These are phyloP conservation scores for Oxygymnocypris stewartii DNA, from an alignment of 2,113 vertebrate genomes.

Conservation along the genomic window DNA sequence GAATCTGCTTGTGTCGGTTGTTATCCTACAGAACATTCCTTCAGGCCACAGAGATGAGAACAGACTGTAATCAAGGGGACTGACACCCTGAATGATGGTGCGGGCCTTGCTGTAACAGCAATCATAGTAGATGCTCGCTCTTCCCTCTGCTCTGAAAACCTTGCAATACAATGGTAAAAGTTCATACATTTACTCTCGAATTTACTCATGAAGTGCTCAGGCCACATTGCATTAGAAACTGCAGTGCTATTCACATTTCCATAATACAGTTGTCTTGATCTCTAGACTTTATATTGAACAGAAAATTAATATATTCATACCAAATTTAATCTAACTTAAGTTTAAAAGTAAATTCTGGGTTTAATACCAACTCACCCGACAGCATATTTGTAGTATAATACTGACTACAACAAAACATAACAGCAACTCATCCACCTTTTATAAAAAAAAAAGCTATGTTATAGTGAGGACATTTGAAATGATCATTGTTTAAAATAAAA, in stretches of 20 bases:
- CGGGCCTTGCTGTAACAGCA: slow-evolving; percentile 21
- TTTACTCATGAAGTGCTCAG: neutral
- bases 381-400: neutral
- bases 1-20: slow-evolving; percentile 2
- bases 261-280: slow-evolving; percentile 11
- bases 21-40: neutral
- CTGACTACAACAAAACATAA: neutral
- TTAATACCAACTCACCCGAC: neutral
- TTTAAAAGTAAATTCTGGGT: neutral
- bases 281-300: neutral
- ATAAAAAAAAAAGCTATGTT: neutral
- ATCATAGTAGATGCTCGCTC: neutral
- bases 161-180: neutral
- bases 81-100: slow-evolving; percentile 27
- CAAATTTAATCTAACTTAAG: neutral
- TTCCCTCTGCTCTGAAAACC: neutral
- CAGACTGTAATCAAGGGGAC: slow-evolving; percentile 24
- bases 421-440: neutral
- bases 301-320: neutral
- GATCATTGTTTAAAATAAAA: no score
- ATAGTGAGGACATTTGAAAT: neutral
- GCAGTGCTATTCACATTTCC: neutral
- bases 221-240: neutral
- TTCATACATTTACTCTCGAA: neutral
- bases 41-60: slow-evolving; percentile 23